Percentiles rank a stretch among this genome's conserved stretches.
Conservation (phyloP, 2,888 invertebrate species). For the Pseudanteris insignis region DNA sequence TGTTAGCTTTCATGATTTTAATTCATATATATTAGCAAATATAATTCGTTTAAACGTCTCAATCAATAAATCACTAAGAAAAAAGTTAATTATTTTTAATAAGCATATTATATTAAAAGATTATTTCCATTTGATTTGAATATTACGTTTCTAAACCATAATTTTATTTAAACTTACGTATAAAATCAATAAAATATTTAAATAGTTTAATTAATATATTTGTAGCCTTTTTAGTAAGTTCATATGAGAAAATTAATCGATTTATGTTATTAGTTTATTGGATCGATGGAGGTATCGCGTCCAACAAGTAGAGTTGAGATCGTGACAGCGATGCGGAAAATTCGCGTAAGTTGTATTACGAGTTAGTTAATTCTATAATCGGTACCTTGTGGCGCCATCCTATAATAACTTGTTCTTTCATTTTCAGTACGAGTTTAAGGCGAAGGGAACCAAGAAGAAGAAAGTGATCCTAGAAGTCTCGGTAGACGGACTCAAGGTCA, state of each 20-base stretch:
- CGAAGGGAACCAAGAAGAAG: slow-evolving; percentile 96
- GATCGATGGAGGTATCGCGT: slow-evolving; percentile 95
- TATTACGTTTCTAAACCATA: no score
- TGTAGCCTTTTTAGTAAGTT: no score
- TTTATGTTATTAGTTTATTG: slow-evolving; percentile 88
- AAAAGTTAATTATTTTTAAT: no score
- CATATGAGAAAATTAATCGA: not conserved
- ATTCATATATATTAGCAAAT: no score
- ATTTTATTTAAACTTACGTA: no score
- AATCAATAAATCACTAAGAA: no score
- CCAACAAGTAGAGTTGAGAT: slow-evolving; percentile 97
- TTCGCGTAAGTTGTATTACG: slow-evolving; percentile 80
- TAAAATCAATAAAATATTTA: no score
- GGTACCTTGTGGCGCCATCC: slow-evolving; percentile 14
- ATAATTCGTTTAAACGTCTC: no score
- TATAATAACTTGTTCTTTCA: slow-evolving; percentile 44
- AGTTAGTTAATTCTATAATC: slow-evolving; percentile 22
- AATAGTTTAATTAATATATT: no score
- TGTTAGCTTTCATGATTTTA: no score
- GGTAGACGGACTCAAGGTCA: slow-evolving; percentile 92
- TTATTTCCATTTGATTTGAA: no score
- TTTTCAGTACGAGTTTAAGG: slow-evolving; percentile 97
- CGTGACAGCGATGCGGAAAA: slow-evolving; percentile 98
- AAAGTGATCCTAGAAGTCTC: slow-evolving; percentile 96
- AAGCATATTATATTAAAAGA: no score